phyloP scores from a whole-genome alignment of 2,113 vertebrate species.

The Myiozetetes cayanensis region DNA sequence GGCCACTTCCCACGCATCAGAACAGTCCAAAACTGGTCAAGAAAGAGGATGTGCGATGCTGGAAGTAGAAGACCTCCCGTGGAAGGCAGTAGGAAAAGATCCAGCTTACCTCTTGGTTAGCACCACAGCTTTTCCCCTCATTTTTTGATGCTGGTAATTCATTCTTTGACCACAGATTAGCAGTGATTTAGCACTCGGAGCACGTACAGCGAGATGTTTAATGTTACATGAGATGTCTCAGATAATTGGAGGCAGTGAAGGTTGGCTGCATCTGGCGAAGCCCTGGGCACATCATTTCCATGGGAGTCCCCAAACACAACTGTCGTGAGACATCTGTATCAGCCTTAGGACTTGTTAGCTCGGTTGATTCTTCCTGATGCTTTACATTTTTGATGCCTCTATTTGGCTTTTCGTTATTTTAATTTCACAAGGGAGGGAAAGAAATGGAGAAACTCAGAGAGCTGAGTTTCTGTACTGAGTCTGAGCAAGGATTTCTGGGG shows the following conservation, averaged over 20 bases:
- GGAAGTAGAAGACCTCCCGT: rapidly evolving
- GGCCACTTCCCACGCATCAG: not conserved
- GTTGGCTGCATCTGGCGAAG: not conserved
- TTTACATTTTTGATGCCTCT: not conserved
- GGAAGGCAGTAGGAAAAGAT: not conserved
- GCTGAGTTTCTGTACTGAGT: not conserved
- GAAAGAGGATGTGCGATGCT: not conserved
- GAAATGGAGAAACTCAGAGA: not conserved
- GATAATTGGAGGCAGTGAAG: not conserved
- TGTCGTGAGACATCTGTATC: not conserved
- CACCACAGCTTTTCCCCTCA: rapidly evolving
- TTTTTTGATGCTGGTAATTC: not conserved
- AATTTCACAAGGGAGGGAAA: not conserved
- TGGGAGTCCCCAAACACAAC: not conserved
- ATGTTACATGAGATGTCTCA: not conserved
- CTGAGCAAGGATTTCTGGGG: not conserved
- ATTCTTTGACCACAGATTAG: not conserved
- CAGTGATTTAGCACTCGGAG: not conserved
- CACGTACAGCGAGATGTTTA: not conserved
- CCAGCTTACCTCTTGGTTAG: not conserved
- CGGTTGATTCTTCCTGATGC: not conserved
- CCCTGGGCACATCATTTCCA: not conserved
- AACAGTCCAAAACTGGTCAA: rapidly evolving
- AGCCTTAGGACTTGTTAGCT: not conserved
- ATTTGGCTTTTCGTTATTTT: not conserved